Base-by-base conservation (phyloP, 2,888 invertebrate genomes). In the Eristalinus sepulchralis region DNA sequence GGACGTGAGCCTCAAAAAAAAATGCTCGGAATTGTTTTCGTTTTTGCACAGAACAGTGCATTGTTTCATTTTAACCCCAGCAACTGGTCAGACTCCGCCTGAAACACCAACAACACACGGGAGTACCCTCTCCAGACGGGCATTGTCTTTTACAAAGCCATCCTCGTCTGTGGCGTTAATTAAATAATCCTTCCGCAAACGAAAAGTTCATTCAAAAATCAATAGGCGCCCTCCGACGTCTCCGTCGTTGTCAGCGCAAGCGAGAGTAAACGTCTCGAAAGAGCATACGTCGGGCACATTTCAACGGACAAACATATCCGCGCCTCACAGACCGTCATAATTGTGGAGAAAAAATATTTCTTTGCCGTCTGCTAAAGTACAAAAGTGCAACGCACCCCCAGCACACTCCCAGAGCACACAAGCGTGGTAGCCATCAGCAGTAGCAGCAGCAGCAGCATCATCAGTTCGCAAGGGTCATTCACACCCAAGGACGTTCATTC, bases 401-500 rank as follows among this genome's bases (percentile, higher is more conserved):
- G 82, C 68, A 47, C n/a, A 13, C 66, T 62, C 62, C 66, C 57
- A 64, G 24, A n/a, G 60, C 59, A 83, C 55, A 67, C 62, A 68
- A 78, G 31, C 59, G 68, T 73, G 68, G 27, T 27, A 60, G 24
- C 85, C 77, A 76, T 53, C 47, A 64, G 24, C 57, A 33, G 1
- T 36, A 78, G 60, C 72, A 8, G 13, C 39, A 39, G 11, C 39
- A n/a, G 39, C 39, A 39, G 39, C 57, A 22, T 57, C 57, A 27
- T 57, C 57, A 57, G 24, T 57, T n/a, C 70, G 39, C 10, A 73
- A 66, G 80, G 88, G 86, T 88, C 89, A 89, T 88, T 88, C 89
- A 89, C 88, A 88, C 85, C 88, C 89, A 89, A 90, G 89, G 89
- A 89, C 89, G 89, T 89, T 89, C 88, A 82, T 88, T 89, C 86